Evolutionary conservation across 1,140 invertebrate genomes (phyloP), one percentile per base, ranked within the genome.

Genomic region (Macrobrachium rosenbergii): DNA sequence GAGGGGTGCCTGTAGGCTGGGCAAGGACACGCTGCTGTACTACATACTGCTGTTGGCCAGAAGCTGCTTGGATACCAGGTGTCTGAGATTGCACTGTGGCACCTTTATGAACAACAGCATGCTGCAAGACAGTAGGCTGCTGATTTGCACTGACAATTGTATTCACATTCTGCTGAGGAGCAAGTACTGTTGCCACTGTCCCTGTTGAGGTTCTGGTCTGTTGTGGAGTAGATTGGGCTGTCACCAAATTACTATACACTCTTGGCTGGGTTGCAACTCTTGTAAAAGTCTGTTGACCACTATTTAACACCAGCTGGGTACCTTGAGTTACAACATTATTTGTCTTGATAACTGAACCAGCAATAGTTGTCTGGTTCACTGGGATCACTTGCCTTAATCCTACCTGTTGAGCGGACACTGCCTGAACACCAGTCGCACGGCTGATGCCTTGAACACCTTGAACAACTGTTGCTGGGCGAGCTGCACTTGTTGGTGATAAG

Each of bases 11-110:
- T n/a, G 67, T 73, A 19, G 52, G 60, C 3, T 59, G 59, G 28
- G 78, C 37, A 45, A 73, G 64, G 52, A 87, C 85, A 63, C 85
- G 78, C 59, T 87, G 85, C 28, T 87, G 85, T 16, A 87, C 69
- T 28, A 87, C 77, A 45, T 62, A 52, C 59, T 87, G 85, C n/a
- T 80, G 77, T 21, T 82, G 78, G n/a, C 59, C 52, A n/a, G 45
- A 45, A 16, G 28, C 63, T 17, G 73, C 37, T 23, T 84, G 83
- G 21, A 37, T 59, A 60, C 81, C 64, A 16, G 81, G 45, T 28
- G 69, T 28, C n/a, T 73, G 75, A 62, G 82, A 63, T 12, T 59
- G 58, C n/a, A 43, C 52, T 19, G 78, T 52, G 45, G 28, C 63
- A n/a, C 75, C 59, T 76, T 87, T 87, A 23, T 87, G 85, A 12